Percentiles rank a stretch among this genome's conserved stretches.
Conservation (phyloP, 2,113 vertebrate genomes). For the Malurus elegans region DNA sequence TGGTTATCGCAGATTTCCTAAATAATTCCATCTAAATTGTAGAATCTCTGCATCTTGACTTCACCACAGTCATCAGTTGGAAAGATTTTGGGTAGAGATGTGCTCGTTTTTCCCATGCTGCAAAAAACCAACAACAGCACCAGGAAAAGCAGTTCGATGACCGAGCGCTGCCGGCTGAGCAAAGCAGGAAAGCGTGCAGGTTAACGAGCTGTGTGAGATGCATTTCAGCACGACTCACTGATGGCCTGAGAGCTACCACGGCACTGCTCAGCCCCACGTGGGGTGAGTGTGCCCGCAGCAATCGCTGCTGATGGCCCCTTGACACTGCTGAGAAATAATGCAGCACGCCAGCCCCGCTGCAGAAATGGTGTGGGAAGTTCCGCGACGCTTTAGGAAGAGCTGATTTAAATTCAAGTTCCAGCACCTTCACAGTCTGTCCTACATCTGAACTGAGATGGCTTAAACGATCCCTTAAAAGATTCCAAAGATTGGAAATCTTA, state of each 20-base stretch:
- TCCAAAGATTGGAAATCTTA: not conserved
- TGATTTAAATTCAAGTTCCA: not conserved
- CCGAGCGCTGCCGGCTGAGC: rapidly evolving
- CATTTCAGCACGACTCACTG: not conserved
- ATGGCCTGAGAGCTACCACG: not conserved
- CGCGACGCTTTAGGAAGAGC: rapidly evolving
- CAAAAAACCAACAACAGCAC: not conserved
- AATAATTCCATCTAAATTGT: not conserved
- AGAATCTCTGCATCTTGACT: not conserved
- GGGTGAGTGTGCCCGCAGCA: rapidly evolving
- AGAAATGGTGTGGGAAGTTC: not conserved
- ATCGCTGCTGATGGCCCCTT: not conserved
- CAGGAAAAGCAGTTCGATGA: not conserved
- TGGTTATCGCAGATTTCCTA: not conserved
- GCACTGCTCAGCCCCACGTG: not conserved
- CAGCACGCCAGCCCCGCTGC: rapidly evolving
- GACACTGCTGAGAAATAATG: not conserved
- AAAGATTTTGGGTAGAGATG: not conserved
- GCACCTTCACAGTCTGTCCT: not conserved
- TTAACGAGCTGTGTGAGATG: not conserved
- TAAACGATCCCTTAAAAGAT: not conserved
- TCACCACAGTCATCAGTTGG: not conserved
- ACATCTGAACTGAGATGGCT: not conserved
- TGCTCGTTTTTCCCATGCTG: not conserved
- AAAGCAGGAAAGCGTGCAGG: rapidly evolving